Base-by-base conservation (phyloP, 2,888 invertebrate genomes). In the Hydriomena furcata region DNA sequence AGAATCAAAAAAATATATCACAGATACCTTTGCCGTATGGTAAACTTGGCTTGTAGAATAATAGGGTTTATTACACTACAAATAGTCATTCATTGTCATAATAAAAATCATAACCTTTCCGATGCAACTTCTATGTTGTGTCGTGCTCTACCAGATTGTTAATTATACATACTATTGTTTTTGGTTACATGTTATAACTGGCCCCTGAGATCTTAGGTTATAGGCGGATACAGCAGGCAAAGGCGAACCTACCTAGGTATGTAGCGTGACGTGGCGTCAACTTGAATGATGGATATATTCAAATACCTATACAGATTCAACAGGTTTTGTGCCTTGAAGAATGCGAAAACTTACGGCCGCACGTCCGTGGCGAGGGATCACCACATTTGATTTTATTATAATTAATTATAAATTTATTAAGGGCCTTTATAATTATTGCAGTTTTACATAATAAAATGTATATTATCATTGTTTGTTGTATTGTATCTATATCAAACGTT, bases 401-500 rank as follows among this genome's bases (percentile, higher is more conserved):
- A 8, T 1, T 30, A 30, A 3, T 13, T 37, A 37, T 27, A 31
- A 5, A 32, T 28, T 28, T 28, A 21, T 25, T 46, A 42, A 20
- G 30, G 25, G 11, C 4, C 37, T 25, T 40, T 20, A 28, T 28
- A 23, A 34, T 50, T 50, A 44, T 50, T 50, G 38, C 44, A 8
- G 27, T 17, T 10, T 50, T 34, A 43, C 31, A 32, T 38, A 21
- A 43, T 30, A n/a, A n/a, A n/a, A n/a, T n/a, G n/a, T n/a, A n/a
- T 31, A 5, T 30, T 5, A 13, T 17, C 7, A 27, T 17, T 27
- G 27, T 38, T 7, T 17, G 25, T 27, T 28, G 27, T n/a, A 30
- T 41, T 44, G 27, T 23, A 37, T 28, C 24, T 38, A 28, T 38
- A 43, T 50, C 24, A 50, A 50, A 50, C 8, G 30, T 47, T 51